phyloP scores from a whole-genome alignment of 2,113 vertebrate genomes.

The Antechinus flavipes region DNA sequence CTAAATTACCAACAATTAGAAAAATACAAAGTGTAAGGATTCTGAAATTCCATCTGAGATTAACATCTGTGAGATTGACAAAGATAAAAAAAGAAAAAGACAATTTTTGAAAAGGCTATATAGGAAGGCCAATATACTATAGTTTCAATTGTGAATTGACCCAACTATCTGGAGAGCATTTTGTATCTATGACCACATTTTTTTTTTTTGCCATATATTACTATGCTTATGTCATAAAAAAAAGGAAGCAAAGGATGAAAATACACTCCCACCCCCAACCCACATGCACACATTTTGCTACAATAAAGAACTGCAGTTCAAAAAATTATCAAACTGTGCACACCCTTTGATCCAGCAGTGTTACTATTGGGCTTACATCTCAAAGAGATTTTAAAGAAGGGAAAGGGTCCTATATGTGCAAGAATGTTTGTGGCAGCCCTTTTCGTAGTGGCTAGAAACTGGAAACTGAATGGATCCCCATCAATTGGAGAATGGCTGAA shows the following conservation, averaged over 20 bases:
- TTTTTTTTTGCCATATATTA: background rate
- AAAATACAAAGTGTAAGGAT: background rate
- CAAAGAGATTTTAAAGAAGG: too few relatives aligned
- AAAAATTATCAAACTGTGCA: too few relatives aligned
- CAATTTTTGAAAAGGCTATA: background rate
- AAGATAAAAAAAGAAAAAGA: background rate
- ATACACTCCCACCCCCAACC: too few relatives aligned
- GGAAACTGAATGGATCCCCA: too few relatives aligned
- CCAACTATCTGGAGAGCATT: background rate
- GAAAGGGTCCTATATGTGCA: too few relatives aligned
- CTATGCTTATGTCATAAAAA: background rate
- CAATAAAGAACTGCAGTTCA: too few relatives aligned
- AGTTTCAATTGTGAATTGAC: background rate
- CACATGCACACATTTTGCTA: background rate
- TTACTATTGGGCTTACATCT: too few relatives aligned
- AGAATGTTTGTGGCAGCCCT: too few relatives aligned
- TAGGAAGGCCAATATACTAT: background rate
- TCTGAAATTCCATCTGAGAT: background rate
- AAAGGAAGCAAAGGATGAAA: too few relatives aligned
- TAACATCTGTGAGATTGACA: background rate
- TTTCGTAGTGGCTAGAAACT: too few relatives aligned
- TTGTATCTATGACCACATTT: background rate
- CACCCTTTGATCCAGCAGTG: too few relatives aligned
- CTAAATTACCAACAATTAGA: background rate
- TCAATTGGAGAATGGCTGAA: too few relatives aligned